Percentiles rank a stretch among this genome's conserved stretches.
phyloP scores from a whole-genome alignment of 1,140 invertebrate genomes.

The Megathymus violae region DNA sequence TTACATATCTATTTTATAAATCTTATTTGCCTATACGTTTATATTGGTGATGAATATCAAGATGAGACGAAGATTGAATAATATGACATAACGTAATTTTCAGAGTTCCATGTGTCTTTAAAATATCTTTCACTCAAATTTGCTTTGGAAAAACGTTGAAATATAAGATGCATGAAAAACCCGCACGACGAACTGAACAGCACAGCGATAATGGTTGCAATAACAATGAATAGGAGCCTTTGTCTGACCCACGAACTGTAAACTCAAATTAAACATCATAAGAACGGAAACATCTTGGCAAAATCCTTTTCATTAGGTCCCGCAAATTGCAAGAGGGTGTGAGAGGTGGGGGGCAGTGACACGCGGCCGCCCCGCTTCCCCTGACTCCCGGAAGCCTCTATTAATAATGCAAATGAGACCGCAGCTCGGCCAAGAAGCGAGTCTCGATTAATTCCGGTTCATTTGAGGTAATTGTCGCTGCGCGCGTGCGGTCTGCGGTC shows the following conservation, averaged over 20 bases:
- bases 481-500: slow-evolving; percentile 70
- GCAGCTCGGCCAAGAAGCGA: slow-evolving; percentile 80
- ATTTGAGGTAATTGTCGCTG: slow-evolving; percentile 83
- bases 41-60: too few species aligned
- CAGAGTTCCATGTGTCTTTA: not conserved
- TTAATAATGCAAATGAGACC: slow-evolving; percentile 83
- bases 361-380: slow-evolving; percentile 38
- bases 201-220: slow-evolving; percentile 50
- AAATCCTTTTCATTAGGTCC: slow-evolving; percentile 81
- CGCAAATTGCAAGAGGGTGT: slow-evolving; percentile 66
- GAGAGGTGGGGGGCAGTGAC: slow-evolving; percentile 55
- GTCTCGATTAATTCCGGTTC: slow-evolving; percentile 82
- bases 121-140: too few species aligned
- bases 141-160: too few species aligned
- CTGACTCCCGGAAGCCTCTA: slow-evolving; percentile 61
- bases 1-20: too few species aligned
- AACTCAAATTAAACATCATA: slow-evolving; percentile 82
- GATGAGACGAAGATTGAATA: too few species aligned
- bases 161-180: not conserved
- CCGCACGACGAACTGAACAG: not conserved
- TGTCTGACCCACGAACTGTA: slow-evolving; percentile 73
- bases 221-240: slow-evolving; percentile 69
- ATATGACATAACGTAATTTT: too few species aligned
- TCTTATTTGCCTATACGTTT: too few species aligned
- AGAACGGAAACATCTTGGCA: slow-evolving; percentile 79